Conservation (phyloP, 2,888 invertebrate species). For the Isoperla grammatica region DNA sequence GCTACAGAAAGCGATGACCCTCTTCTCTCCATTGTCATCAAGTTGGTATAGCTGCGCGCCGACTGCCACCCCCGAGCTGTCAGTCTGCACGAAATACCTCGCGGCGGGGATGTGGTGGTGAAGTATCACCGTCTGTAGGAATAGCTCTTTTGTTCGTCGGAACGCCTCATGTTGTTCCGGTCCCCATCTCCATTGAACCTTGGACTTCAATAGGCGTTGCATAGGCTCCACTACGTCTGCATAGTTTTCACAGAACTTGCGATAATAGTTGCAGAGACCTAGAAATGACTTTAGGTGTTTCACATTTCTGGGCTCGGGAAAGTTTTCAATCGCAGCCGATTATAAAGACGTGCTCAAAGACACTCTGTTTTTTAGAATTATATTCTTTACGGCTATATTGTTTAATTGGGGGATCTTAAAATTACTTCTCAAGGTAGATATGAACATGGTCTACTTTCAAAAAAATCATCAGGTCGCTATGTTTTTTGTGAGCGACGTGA, state of each 20-base stretch:
- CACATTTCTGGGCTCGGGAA: slow-evolving; percentile 33
- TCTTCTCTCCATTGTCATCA: slow-evolving; percentile 11
- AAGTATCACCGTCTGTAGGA: slow-evolving; percentile 23
- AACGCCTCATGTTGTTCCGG: slow-evolving; percentile 24
- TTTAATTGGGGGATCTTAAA: no score
- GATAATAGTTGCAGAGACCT: neutral
- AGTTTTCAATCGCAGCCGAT: slow-evolving; percentile 33
- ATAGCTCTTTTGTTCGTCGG: slow-evolving; percentile 21
- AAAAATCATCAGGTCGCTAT: no score
- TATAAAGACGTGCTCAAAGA: no score
- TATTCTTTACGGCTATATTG: no score
- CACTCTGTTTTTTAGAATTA: no score
- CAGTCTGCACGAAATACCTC: slow-evolving; percentile 24
- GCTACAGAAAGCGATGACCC: slow-evolving; percentile 31
- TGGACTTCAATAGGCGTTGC: slow-evolving; percentile 25
- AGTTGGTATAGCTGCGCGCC: no score
- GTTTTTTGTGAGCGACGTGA: no score
- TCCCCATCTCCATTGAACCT: slow-evolving; percentile 24
- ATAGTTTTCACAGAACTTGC: neutral
- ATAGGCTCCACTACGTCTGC: slow-evolving; percentile 21
- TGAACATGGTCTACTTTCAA: no score
- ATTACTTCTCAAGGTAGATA: no score
- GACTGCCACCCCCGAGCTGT: slow-evolving; percentile 29
- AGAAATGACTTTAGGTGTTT: slow-evolving; percentile 34
- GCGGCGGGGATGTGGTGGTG: slow-evolving; percentile 13